Evolutionary conservation across 2,113 vertebrate species (phyloP), one percentile per base, ranked within the genome.

Genomic region (Castor canadensis): DNA sequence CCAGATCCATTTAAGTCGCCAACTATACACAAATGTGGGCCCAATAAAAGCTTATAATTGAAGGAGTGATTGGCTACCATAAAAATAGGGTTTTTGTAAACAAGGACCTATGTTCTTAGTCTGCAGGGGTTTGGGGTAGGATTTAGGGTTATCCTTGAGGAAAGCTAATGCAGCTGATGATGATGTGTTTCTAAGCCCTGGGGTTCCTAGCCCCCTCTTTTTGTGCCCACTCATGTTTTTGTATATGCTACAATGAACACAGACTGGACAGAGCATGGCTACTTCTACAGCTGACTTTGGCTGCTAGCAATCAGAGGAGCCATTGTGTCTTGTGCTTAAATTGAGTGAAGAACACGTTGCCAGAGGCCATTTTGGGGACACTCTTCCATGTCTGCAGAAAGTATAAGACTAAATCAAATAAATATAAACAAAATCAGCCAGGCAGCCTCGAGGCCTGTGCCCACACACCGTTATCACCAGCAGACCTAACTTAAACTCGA

Each of bases 381-480:
- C 1, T 54, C 38, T 84, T 54, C 52, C 40, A 3, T 75, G 47
- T 80, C 71, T 79, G 20, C 60, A 84, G 93, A 92, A 96, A 69
- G 52, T 19, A 71, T 75, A 79, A 93, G 87, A 72, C 64, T 47
- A 89, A 96, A 92, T 95, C 84, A 93, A 89, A 95, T 75, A 93
- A 93, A 76, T 89, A 89, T 52, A 95, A 89, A 89, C 84, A 87
- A 72, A 87, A 81, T 82, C 38, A 80, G 62, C 66, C n/a, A 2
- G 35, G 79, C 16, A 64, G 75, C 80, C 94, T 73, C 0, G 3
- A 96, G 90, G 94, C 80, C n/a, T 24, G 30, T 60, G 26, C 85
- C 71, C 85, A 75, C 26, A 64, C 15, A 11, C 45, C 11, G 2
- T 28, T 60, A 75, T 60, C 40, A 47, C 79, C 60, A 58, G 72